phyloP scores from a whole-genome alignment of 1,140 invertebrate species.

The Acromyrmex charruanus region DNA sequence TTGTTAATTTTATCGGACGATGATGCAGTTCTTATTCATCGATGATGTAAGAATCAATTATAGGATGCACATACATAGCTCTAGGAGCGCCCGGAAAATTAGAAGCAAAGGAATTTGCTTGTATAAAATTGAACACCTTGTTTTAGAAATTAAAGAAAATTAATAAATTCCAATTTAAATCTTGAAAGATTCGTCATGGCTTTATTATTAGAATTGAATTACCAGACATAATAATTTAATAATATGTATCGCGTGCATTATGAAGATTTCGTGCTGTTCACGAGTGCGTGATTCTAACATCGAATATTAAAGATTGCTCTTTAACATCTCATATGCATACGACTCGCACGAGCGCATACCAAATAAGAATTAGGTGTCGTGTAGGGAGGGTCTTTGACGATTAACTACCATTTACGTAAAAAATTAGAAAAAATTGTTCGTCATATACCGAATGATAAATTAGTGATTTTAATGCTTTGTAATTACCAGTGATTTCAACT shows the following conservation, averaged over 20 bases:
- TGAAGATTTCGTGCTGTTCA: background rate
- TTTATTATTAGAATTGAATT: constrained; percentile 1
- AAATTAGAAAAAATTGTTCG: background rate
- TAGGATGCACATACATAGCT: background rate
- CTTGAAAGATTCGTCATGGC: background rate
- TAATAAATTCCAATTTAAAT: background rate
- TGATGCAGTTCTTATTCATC: background rate
- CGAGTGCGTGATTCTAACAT: constrained; percentile 24
- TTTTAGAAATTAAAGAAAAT: background rate
- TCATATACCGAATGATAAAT: background rate
- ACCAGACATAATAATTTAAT: background rate
- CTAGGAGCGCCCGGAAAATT: background rate
- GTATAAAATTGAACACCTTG: background rate
- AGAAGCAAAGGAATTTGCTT: background rate
- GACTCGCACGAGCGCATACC: constrained; percentile 9
- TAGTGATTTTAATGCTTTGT: background rate
- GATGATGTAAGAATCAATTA: constrained; percentile 49
- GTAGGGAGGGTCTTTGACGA: background rate
- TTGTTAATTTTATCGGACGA: constrained; percentile 27
- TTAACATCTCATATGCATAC: constrained; percentile 59
- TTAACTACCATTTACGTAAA: background rate
- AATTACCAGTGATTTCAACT: background rate
- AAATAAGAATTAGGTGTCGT: background rate
- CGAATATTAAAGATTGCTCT: constrained; percentile 49
- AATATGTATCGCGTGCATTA: constrained; percentile 24